A percentile compares a stretch with the other conserved stretches of the same genome.
Conservation (phyloP, 2,113 vertebrate genomes). For the Lasiurus cinereus region DNA sequence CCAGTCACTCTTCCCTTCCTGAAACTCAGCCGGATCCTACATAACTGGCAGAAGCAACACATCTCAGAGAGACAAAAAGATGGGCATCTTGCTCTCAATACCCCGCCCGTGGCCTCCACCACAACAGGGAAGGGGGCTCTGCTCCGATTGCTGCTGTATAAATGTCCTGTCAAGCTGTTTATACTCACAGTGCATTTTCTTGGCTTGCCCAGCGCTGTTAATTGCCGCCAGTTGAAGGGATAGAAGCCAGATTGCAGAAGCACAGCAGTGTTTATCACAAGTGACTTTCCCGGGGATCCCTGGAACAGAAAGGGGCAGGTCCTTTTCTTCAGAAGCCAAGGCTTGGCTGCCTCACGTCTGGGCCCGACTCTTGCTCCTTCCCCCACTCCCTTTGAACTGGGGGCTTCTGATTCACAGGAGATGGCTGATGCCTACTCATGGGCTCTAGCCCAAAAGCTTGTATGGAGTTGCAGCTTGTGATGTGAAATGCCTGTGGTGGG, state of each 20-base stretch:
- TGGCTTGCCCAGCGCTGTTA: conserved; percentile 71
- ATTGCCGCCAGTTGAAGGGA: conserved; percentile 75
- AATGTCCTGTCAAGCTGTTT: conserved; percentile 78
- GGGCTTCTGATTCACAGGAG: not conserved
- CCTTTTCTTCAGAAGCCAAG: conserved; percentile 53
- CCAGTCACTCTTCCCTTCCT: not conserved
- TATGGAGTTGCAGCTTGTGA: not conserved
- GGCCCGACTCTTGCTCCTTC: not conserved
- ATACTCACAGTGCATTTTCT: conserved; percentile 75
- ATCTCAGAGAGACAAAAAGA: not conserved
- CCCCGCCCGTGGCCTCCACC: not conserved
- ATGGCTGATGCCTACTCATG: not conserved
- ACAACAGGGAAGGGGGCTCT: not conserved
- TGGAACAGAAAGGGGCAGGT: conserved; percentile 23
- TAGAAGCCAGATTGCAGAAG: conserved; percentile 76
- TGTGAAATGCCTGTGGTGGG: not conserved
- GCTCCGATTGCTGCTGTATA: conserved; percentile 52
- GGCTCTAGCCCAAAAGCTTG: not conserved
- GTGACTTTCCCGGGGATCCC: conserved; percentile 67
- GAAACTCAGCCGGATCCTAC: not conserved
- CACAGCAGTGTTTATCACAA: conserved; percentile 69
- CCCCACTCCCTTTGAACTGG: conserved; percentile 15
- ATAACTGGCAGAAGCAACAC: not conserved
- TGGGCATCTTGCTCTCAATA: not conserved
- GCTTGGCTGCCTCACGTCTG: not conserved